Conservation (phyloP, 1,140 invertebrate genomes). For the Drosophila setifemur region DNA sequence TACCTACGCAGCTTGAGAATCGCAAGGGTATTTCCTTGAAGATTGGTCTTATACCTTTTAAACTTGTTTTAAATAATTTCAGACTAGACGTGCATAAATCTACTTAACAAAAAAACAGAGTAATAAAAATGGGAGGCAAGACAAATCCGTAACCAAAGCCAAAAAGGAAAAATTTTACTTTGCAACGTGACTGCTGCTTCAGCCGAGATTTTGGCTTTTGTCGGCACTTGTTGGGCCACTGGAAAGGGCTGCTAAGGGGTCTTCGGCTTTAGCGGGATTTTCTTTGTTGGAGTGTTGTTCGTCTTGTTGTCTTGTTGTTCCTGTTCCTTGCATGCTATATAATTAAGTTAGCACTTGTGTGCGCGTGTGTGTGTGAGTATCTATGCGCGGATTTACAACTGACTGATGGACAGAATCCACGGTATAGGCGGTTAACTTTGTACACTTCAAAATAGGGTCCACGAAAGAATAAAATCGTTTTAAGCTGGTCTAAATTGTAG, state of each 20-base stretch:
- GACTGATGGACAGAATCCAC: conserved; percentile 35
- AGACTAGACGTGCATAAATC: conserved; percentile 79
- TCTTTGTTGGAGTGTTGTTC: conserved; percentile 71
- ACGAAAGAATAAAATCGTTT: too few species aligned
- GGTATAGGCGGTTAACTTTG: too few species aligned
- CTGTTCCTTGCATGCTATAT: conserved; percentile 68
- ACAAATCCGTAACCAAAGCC: conserved; percentile 31
- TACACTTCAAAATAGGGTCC: background rate
- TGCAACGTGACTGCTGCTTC: conserved; percentile 23
- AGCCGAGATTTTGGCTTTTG: conserved; percentile 59
- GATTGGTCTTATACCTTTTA: conserved; percentile 71
- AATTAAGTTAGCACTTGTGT: conserved; percentile 80
- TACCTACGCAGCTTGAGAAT: conserved; percentile 39
- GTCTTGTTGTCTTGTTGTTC: conserved; percentile 65
- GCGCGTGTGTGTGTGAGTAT: conserved; percentile 34
- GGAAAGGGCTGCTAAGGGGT: background rate
- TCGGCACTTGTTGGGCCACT: conserved; percentile 13
- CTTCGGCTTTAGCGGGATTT: conserved; percentile 56
- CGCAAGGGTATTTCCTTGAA: conserved; percentile 17
- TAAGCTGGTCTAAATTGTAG: too few species aligned
- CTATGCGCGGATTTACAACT: conserved; percentile 64
- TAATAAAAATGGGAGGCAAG: conserved; percentile 28
- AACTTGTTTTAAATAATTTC: conserved; percentile 80
- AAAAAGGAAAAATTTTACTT: conserved; percentile 50
- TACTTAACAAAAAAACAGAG: conserved; percentile 71